phyloP scores from a whole-genome alignment of 2,797 vertebrate species.

The Dipus sagitta region DNA sequence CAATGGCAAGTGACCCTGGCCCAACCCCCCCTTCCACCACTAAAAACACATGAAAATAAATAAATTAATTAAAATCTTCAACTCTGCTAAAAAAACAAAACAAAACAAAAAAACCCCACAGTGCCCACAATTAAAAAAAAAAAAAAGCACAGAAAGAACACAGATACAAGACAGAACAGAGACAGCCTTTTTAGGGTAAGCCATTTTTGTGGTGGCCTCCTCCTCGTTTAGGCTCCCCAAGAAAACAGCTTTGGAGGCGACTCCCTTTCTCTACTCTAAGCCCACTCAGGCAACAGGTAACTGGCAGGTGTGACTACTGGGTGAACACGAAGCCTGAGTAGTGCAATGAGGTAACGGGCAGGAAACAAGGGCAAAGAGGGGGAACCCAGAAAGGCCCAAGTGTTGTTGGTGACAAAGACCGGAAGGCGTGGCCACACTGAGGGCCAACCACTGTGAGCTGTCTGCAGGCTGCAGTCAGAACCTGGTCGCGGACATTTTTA shows the following conservation, averaged over 20 bases:
- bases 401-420: conserved; percentile 29
- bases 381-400: conserved; percentile 63
- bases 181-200: background rate
- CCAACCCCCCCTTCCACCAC: too few species aligned
- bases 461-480: conserved; percentile 21
- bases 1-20: too few species aligned
- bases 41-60: too few species aligned
- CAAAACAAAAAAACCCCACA: background rate
- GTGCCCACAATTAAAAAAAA: background rate
- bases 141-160: background rate
- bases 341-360: conserved; percentile 27
- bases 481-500: background rate
- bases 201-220: background rate
- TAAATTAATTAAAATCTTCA: too few species aligned
- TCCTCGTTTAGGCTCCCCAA: background rate
- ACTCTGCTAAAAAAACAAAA: too few species aligned
- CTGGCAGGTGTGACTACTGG: background rate
- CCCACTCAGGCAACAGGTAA: fast-evolving
- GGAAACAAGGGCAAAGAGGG: conserved; percentile 63
- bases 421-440: background rate
- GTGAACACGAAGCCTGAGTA: background rate
- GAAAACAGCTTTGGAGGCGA: background rate
- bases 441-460: background rate
- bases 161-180: background rate
- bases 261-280: background rate